Base-by-base conservation (phyloP, 2,888 invertebrate species). In the Nemoura dubitans region DNA sequence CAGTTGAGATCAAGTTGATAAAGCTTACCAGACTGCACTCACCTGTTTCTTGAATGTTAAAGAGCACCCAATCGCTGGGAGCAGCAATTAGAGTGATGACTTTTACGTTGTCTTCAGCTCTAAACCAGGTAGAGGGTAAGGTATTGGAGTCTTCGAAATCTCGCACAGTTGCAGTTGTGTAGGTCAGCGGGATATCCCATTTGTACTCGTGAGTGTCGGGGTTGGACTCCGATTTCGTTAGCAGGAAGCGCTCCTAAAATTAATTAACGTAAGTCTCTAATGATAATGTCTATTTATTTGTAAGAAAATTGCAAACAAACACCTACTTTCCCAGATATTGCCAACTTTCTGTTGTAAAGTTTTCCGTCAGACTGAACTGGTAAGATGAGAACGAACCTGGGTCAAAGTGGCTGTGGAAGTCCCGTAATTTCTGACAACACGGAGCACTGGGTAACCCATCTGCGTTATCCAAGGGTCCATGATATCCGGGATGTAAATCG, bases 161-260 rank as follows among this genome's bases (percentile, higher is more conserved):
- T 0, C 92, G 90, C 26, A 93, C 93, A 0, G 0, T 81, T 28
- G 5, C 28, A 30, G 94, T 94, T 0, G 96, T 95, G 89, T 94
- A 96, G 0, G 96, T 96, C 0, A 97, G 93, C 0, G 97, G 97
- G 83, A 97, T 94, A 96, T 96, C 97, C 97, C 97, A 96, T 28
- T 43, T 85, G 81, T 81, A 81, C 0, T 7, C 27, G 87, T 78
- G 85, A 5, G 77, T 36, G 14, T 85, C 30, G 6, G 77, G 25
- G n/a, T 76, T 36, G n/a, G 43, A 82, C 10, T 59, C 83, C 27
- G 82, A 28, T 7, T 76, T 78, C 28, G 25, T 76, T n/a, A 85
- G 42, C 16, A 87, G 26, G 85, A 87, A 85, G 5, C 82, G 78
- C 81, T 87, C 27, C 87, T 87, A 76, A 14, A 43, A 78, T 25